Base-by-base conservation (phyloP, 2,113 vertebrate genomes). In the Calcarius ornatus region DNA sequence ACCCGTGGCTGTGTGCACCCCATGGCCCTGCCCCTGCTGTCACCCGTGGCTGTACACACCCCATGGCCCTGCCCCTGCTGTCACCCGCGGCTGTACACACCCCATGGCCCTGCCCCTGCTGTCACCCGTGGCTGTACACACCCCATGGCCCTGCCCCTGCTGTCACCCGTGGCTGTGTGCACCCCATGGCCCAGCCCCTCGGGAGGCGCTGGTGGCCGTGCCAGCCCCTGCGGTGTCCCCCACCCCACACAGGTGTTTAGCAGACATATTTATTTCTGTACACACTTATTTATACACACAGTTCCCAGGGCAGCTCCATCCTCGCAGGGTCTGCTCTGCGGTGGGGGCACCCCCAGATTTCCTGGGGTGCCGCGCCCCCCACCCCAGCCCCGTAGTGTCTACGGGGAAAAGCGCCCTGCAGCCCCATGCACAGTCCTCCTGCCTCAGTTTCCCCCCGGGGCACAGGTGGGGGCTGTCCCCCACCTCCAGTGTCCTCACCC, bases 211-310 rank as follows among this genome's bases (percentile, higher is more conserved):
- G 0, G 35, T 18, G 76, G 51, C n/a, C 1, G 0, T 3, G 14
- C 42, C 92, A 80, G n/a, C 30, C 37, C 37, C 45, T 1, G 0
- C n/a, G 9, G 61, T 2, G 5, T 22, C 68, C 47, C 79, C 47
- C 33, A 22, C 40, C 43, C 13, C 11, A 63, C 0, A 22, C 71
- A 84, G 73, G 69, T 0, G 10, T 72, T 79, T 73, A 16, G 85
- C 81, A 97, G 95, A 97, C 95, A 84, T 93, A 95, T 97, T 97
- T 97, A 97, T 97, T 97, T 97, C 95, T 97, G 93, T 97, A 97
- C 97, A 97, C 85, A 68, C 96, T 86, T 96, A 94, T 97, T 86
- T 96, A 94, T 97, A 94, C 96, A 97, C 95, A 94, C 68, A 12
- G 42, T 54, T 71, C 92, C 93, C 91, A 31, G 86, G 48, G 59